Percentiles rank a stretch among this genome's conserved stretches.
Evolutionary conservation across 2,113 vertebrate species (phyloP).

Genomic region (Syngnathus typhle): DNA sequence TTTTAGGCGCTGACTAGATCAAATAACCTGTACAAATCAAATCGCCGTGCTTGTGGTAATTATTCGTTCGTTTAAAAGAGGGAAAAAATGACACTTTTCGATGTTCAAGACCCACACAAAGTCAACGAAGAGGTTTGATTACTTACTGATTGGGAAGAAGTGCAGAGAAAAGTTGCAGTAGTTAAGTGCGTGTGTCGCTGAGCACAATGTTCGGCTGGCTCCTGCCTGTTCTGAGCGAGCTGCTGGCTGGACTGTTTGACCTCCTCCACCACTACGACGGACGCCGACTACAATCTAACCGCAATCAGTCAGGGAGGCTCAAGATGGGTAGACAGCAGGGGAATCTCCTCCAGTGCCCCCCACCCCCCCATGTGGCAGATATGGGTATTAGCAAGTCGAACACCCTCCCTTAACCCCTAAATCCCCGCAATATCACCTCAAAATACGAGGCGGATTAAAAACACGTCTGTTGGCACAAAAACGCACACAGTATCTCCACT

Average conservation of each 20-base stretch:
- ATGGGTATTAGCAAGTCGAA: conserved; percentile 11
- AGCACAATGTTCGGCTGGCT: background rate
- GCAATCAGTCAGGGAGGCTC: background rate
- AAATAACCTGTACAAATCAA: background rate
- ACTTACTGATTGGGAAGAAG: conserved; percentile 12
- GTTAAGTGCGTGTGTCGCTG: background rate
- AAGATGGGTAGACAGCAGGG: background rate
- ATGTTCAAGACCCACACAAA: background rate
- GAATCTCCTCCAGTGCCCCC: conserved; percentile 10
- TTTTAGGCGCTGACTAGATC: background rate
- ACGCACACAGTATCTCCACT: background rate
- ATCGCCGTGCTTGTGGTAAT: background rate
- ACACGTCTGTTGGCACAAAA: background rate
- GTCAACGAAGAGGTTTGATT: background rate
- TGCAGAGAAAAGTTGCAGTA: background rate
- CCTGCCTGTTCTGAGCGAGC: conserved; percentile 1
- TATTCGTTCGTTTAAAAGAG: no score
- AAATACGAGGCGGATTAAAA: background rate
- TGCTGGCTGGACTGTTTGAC: conserved; percentile 8
- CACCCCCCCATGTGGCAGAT: conserved; percentile 44
- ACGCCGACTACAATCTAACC: conserved; percentile 15
- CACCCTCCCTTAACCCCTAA: conserved; percentile 26
- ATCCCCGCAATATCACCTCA: conserved; percentile 4
- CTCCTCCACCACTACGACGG: conserved; percentile 9
- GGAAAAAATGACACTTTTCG: background rate